phyloP scores from a whole-genome alignment of 2,113 vertebrate species.

The Callocephalon fimbriatum region DNA sequence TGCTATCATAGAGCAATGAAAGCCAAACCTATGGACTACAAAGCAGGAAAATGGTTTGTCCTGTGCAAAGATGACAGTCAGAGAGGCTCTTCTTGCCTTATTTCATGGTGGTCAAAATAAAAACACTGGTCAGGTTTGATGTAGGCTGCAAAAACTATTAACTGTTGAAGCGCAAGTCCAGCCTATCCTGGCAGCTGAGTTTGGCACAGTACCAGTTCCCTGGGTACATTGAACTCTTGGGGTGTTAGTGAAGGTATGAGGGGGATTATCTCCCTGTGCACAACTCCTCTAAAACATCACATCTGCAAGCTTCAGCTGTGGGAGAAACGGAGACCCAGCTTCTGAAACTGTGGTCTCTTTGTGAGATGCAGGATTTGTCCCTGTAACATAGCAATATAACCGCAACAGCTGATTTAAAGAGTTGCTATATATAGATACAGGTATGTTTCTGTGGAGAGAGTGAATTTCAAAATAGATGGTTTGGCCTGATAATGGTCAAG shows the following conservation, averaged over 20 bases:
- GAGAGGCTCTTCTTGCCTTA: neutral
- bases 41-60: neutral
- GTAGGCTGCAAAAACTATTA: neutral
- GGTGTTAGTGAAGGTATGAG: neutral
- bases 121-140: neutral
- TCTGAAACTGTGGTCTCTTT: neutral
- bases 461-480: neutral
- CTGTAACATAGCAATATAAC: neutral
- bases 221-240: neutral
- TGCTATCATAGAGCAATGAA: neutral
- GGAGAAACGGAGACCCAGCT: neutral
- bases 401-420: neutral
- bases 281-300: neutral
- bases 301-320: neutral
- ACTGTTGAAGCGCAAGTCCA: neutral
- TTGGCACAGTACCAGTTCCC: neutral
- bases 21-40: neutral
- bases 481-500: neutral
- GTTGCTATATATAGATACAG: neutral
- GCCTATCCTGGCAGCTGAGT: neutral
- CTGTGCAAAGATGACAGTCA: neutral
- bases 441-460: neutral
- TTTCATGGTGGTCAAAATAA: neutral
- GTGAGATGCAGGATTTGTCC: neutral
- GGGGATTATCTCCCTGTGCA: neutral